Evolutionary conservation across 2,113 vertebrate species (phyloP), one percentile per base, ranked within the genome.

Genomic region (Cyanoderma ruficeps): DNA sequence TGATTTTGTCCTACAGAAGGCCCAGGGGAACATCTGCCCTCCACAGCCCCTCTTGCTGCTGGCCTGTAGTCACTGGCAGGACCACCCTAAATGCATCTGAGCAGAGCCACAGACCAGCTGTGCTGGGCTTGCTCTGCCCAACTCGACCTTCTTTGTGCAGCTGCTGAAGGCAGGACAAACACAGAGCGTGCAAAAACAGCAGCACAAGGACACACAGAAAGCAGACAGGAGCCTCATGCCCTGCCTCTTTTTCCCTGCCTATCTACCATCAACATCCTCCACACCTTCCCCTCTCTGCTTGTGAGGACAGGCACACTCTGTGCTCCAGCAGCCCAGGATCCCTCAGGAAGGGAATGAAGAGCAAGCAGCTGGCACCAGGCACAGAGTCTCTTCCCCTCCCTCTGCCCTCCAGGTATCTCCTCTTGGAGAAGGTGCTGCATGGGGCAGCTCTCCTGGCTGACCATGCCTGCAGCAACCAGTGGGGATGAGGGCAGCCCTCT

Each of bases 271-370:
- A 70, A n/a, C 37, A 71, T 9, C 71, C 76, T 44, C 28, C 74
- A 85, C 65, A 41, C 61, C 84, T 87, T 91, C 33, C 57, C 53
- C 75, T 79, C 75, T 79, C 22, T 80, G 68, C 85, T 53, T 94
- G 92, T 94, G 81, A 89, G 59, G 83, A 89, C 87, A 94, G 70
- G 90, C 56, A 60, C 37, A 37, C 37, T 57, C 5, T 2, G 18
- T 13, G 49, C 14, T 70, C 84, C 35, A 21, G 69, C 90, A 59
- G 87, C 91, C 42, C 44, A 21, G 64, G 10, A 69, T n/a, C 80
- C 64, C 55, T 47, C 8, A 42, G 81, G 69, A 42, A 60, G 20
- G 35, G 60, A 39, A 44, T 53, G 87, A 78, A 61, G 4, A 60
- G 88, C 69, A 37, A 41, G 42, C 16, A 67, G 78, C 70, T 93